Evolutionary conservation across 2,797 vertebrate genomes (phyloP), one percentile per base, ranked within the genome.

Genomic region (Tapera naevia): DNA sequence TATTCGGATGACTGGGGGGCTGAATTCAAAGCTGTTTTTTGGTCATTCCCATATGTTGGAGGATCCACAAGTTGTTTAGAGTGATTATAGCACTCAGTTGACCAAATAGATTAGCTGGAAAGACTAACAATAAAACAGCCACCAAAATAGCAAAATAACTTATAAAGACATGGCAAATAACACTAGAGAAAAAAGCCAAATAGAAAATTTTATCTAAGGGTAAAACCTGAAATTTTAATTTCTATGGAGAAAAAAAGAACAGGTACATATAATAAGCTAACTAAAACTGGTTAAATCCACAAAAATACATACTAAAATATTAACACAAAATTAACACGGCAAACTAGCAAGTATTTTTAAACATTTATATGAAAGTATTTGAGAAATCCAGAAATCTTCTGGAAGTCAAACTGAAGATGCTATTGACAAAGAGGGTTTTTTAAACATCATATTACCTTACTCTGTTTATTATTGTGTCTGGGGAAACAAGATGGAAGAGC

Each of bases 391-490:
- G 9, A 67, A 86, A 66, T 60, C 65, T 15, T 76, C 51, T 87
- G 32, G 75, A 99, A 98, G 98, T 61, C 73, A 96, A 80, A 92
- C 98, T 57, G 95, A 98, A 11, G 91, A 98, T 32, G 91, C 69
- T 0, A 91, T 98, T 75, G 98, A 98, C 35, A 93, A 91, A 5
- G 89, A 98, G 2, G 96, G 97, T 5, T 95, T 99, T 24, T 92
- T 97, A 43, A 96, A 94, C 66, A 97, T 92, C 21, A 98, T 98
- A 2, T 94, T 99, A 3, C 95, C 98, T 43, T 98, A 99, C 83
- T 98, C 98, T 72, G 95, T 98, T 1, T 99, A 98, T 3, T 98
- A 98, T 81, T 97, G 98, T 3, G 98, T 98, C 1, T 98, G 7
- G 98, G 98, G 69, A 86, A 93, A 8, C 64, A 66, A 3, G 16